Evolutionary conservation across 2,113 vertebrate species (phyloP).

Genomic region (Atlantisia rogersi): DNA sequence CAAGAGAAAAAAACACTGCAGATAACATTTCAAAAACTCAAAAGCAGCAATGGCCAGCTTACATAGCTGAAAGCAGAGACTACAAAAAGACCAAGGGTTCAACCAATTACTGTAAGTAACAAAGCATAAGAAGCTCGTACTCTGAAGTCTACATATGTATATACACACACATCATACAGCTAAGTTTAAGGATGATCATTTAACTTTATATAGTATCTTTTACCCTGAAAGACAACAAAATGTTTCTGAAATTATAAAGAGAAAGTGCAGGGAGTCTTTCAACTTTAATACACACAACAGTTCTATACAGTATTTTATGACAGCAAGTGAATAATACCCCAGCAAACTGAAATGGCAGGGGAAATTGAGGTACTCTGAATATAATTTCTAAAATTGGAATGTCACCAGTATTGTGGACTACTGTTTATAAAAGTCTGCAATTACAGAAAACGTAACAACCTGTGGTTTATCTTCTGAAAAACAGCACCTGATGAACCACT

Average conservation of each 20-base stretch:
- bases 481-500: neutral
- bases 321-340: neutral
- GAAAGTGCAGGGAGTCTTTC: neutral
- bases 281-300: neutral
- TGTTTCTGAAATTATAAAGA: neutral
- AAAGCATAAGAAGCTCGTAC: neutral
- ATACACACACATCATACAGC: rapidly evolving
- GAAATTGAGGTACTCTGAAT: neutral
- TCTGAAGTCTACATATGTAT: neutral
- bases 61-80: neutral
- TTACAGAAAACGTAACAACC: neutral
- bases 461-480: neutral
- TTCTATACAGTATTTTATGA: neutral
- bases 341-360: neutral
- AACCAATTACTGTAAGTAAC: neutral
- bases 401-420: neutral
- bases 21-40: neutral
- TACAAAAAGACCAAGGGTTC: neutral
- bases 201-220: neutral
- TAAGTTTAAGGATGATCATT: neutral
- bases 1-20: neutral
- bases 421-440: neutral
- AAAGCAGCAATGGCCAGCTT: neutral
- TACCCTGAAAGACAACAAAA: neutral
- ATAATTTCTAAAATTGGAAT: neutral